Evolutionary conservation across 2,888 invertebrate genomes (phyloP).

Genomic region (Drosophila nigritarsus): DNA sequence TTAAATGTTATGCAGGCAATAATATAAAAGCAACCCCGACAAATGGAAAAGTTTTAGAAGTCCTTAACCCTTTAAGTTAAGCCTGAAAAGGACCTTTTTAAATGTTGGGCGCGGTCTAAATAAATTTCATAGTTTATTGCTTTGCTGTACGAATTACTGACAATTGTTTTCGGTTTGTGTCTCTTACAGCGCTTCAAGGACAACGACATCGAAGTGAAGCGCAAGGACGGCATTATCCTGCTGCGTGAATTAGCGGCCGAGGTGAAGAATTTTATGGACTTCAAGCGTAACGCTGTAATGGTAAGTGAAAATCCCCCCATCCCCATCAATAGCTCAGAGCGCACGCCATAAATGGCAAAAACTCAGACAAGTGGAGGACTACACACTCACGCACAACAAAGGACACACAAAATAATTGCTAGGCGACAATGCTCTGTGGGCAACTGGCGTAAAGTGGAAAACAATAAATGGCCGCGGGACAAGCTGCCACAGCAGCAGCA

Average conservation of each 20-base stretch:
- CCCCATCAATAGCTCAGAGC: slow-evolving; percentile 64
- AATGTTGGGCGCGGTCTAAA: slow-evolving; percentile 36
- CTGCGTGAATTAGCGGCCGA: slow-evolving; percentile 95
- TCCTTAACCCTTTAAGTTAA: slow-evolving; percentile 26
- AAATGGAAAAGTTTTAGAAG: slow-evolving; percentile 63
- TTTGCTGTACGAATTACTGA: slow-evolving; percentile 40
- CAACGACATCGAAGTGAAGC: slow-evolving; percentile 90
- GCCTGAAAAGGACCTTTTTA: not conserved
- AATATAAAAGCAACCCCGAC: slow-evolving; percentile 16
- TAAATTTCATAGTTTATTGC: slow-evolving; percentile 66
- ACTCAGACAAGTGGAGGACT: slow-evolving; percentile 54
- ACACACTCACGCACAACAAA: slow-evolving; percentile 45
- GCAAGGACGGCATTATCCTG: slow-evolving; percentile 93
- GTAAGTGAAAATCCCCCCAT: slow-evolving; percentile 86
- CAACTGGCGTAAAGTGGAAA: slow-evolving; percentile 73
- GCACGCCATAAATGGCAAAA: slow-evolving; percentile 40
- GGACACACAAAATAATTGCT: slow-evolving; percentile 53
- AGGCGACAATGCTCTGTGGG: slow-evolving; percentile 40
- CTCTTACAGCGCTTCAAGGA: slow-evolving; percentile 91
- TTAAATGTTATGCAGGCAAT: not conserved
- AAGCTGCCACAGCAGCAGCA: slow-evolving; percentile 24
- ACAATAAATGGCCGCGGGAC: slow-evolving; percentile 76
- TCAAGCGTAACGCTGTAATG: slow-evolving; percentile 96
- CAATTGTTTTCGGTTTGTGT: slow-evolving; percentile 40
- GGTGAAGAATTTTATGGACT: slow-evolving; percentile 97